Evolutionary conservation across 2,797 vertebrate genomes (phyloP).

Genomic region (Caiman crocodilus): DNA sequence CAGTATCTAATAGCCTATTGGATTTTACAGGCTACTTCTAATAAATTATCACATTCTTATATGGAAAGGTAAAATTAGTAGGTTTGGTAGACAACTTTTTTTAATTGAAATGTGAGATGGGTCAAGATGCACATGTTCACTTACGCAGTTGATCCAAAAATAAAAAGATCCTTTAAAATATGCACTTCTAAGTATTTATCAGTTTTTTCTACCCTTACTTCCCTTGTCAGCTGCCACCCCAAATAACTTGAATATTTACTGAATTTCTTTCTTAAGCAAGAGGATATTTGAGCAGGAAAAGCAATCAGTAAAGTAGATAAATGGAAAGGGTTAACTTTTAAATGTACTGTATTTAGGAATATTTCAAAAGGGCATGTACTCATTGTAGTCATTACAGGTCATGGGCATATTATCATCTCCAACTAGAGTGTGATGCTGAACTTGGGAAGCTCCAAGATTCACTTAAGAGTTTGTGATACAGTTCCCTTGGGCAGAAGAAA

Average conservation of each 20-base stretch:
- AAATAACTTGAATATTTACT: neutral
- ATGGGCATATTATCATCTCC: neutral
- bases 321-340: slow-evolving; percentile 31
- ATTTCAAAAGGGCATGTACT: slow-evolving; percentile 49
- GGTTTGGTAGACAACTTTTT: slow-evolving; percentile 17
- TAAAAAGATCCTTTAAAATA: neutral
- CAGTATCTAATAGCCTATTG: neutral
- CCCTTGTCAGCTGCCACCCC: neutral
- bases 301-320: slow-evolving; percentile 7
- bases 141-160: neutral
- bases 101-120: neutral
- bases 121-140: neutral
- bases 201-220: neutral
- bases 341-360: slow-evolving; percentile 55
- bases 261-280: neutral
- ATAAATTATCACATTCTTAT: slow-evolving; percentile 42
- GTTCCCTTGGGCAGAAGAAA: neutral
- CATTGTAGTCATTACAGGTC: slow-evolving; percentile 26
- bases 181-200: neutral
- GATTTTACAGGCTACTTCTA: neutral
- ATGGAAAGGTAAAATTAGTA: slow-evolving; percentile 7
- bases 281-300: neutral
- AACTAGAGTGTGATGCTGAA: neutral
- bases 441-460: neutral
- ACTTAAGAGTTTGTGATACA: neutral